A percentile compares a stretch with the other conserved stretches of the same genome.
These are phyloP conservation scores for Cremastinae sp. DNA, from an alignment of 2,888 invertebrate genomes.

Conservation along the genomic window DNA sequence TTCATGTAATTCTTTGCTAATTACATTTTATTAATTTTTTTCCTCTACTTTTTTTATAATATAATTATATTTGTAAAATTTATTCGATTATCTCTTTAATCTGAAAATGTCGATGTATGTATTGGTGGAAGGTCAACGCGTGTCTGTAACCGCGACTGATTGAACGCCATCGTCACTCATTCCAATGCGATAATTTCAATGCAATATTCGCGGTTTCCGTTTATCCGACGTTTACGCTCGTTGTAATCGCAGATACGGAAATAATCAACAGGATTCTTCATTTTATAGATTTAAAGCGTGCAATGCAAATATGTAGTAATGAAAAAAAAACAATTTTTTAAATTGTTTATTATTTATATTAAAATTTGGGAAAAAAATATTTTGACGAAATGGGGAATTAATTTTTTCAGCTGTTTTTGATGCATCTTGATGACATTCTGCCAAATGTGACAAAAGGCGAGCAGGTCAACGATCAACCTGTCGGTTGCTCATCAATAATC, in stretches of 20 bases:
- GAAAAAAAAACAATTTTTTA: too few relatives aligned
- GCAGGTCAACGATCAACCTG: slow-evolving; percentile 80
- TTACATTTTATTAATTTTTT: too few relatives aligned
- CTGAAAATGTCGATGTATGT: background rate
- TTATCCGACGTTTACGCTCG: slow-evolving; percentile 20
- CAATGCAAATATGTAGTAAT: too few relatives aligned
- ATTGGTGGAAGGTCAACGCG: slow-evolving; percentile 37
- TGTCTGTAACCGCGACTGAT: slow-evolving; percentile 33
- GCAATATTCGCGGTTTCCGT: slow-evolving; percentile 35
- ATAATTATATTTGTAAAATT: too few relatives aligned
- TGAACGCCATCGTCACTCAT: slow-evolving; percentile 28
- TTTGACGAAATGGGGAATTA: background rate
- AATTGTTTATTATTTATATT: too few relatives aligned
- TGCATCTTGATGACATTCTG: slow-evolving; percentile 92
- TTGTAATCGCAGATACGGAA: background rate
- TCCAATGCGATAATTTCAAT: slow-evolving; percentile 29
- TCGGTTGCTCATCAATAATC: slow-evolving; percentile 90
- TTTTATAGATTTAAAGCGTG: too few relatives aligned
- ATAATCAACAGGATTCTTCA: too few relatives aligned
- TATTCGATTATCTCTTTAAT: too few relatives aligned
- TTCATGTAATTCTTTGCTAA: too few relatives aligned
- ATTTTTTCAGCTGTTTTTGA: slow-evolving; percentile 86
- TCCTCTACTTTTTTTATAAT: too few relatives aligned
- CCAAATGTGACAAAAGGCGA: slow-evolving; percentile 81
- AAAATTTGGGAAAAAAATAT: background rate